Evolutionary conservation across 2,888 invertebrate species (phyloP).

Genomic region (Chrysodeixis includens): DNA sequence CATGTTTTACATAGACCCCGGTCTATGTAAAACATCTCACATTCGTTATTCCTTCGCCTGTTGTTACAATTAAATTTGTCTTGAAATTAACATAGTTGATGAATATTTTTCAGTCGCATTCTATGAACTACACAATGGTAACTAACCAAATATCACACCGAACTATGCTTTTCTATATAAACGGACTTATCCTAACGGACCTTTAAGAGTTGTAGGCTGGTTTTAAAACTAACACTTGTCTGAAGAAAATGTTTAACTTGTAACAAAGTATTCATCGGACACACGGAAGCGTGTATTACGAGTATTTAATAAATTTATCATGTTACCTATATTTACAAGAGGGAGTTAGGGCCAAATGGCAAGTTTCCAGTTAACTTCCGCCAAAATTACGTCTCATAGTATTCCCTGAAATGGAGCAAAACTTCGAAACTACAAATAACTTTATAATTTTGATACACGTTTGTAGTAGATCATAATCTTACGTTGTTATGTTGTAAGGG

Average conservation of each 20-base stretch:
- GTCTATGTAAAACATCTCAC: too few species aligned
- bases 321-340: slow-evolving; percentile 49
- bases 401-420: slow-evolving; percentile 49
- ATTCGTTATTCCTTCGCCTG: too few species aligned
- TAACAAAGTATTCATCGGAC: neutral
- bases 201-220: neutral
- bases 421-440: slow-evolving; percentile 30
- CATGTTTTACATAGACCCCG: too few species aligned
- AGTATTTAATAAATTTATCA: slow-evolving; percentile 37
- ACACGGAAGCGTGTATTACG: slow-evolving; percentile 18
- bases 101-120: too few species aligned
- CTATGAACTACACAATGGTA: too few species aligned
- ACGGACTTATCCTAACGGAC: too few species aligned
- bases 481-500: too few species aligned
- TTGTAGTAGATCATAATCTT: neutral
- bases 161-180: too few species aligned
- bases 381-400: slow-evolving; percentile 46
- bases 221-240: neutral
- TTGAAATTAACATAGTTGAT: too few species aligned
- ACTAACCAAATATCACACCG: too few species aligned
- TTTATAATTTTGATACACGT: neutral
- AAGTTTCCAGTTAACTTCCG: slow-evolving; percentile 64
- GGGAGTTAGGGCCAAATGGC: slow-evolving; percentile 70
- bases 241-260: neutral
- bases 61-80: too few species aligned